Evolutionary conservation across 2,888 invertebrate genomes (phyloP), one percentile per base, ranked within the genome.

Genomic region (Platynereis dumerilii): DNA sequence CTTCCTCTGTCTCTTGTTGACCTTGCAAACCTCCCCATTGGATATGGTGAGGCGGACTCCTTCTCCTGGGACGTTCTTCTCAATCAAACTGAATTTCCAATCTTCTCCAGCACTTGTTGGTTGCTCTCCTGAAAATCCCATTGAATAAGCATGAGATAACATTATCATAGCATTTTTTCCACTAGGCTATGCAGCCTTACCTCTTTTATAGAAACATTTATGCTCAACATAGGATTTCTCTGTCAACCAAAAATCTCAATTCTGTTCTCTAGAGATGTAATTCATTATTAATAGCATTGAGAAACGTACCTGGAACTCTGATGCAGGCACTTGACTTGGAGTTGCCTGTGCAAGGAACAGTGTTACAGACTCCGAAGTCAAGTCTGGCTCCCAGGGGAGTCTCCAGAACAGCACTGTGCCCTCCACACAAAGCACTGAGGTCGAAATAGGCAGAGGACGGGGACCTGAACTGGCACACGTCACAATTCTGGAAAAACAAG

Each of bases 391-490:
- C 57, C 10, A 20, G 57, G 15, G 63, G 63, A 24, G 28, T 28
- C 45, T 63, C 57, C 28, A 63, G 15, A 28, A 10, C 2, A 12
- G 57, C 28, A 26, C 42, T 44, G 48, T 59, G 39, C 26, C 10
- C 26, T 22, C 29, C 57, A 28, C 63, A 63, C 12, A 63, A 2
- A 22, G 28, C 17, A 1, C 57, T 26, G n/a, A 63, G 48, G 48
- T 63, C 63, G 20, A 57, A 63, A 17, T 20, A 63, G 20, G 57
- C 57, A 10, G 57, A 56, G 2, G 10, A 2, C 1, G 57, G 57
- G 1, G 63, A 63, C 20, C 42, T 42, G 57, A 56, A 63, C 48
- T 57, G 56, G 24, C 63, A 63, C 20, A 26, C 15, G 56, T 63
- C 63, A 57, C 63, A 63, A 20, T 48, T 29, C 60, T 53, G 20